Percentiles rank a stretch among this genome's conserved stretches.
phyloP scores from a whole-genome alignment of 37 sponge, comb jelly and placozoan species.

The Theonella swinhoei region DNA sequence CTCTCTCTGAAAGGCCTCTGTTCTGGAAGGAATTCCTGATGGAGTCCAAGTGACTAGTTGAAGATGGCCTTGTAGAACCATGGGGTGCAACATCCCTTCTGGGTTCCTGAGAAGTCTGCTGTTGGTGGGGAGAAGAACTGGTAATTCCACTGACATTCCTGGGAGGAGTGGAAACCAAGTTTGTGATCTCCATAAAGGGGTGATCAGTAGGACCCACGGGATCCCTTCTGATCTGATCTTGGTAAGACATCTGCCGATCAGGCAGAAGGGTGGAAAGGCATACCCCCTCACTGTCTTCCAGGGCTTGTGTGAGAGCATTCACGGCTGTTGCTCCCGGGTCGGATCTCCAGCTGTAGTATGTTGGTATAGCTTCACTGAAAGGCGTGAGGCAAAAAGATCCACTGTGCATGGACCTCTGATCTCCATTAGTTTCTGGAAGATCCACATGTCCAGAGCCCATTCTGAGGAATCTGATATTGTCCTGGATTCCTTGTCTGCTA shows the following conservation, averaged over 20 bases:
- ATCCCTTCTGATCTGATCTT: background rate
- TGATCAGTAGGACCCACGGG: background rate
- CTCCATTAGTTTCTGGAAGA: slow-evolving; percentile 14
- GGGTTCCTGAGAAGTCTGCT: background rate
- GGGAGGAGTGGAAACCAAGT: slow-evolving; percentile 30
- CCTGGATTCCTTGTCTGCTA: slow-evolving; percentile 39
- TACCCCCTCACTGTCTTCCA: slow-evolving; percentile 15
- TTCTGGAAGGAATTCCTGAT: slow-evolving; percentile 19
- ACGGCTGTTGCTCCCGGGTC: background rate
- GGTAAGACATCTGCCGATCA: slow-evolving; percentile 15
- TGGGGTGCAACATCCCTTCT: background rate
- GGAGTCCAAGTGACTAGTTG: slow-evolving; percentile 29
- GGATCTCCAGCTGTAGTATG: slow-evolving; percentile 24
- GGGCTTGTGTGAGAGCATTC: background rate
- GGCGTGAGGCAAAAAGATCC: slow-evolving; percentile 17
- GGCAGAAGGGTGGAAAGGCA: slow-evolving; percentile 26
- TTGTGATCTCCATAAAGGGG: slow-evolving; percentile 9
- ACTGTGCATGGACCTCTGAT: slow-evolving; percentile 26
- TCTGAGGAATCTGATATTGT: background rate
- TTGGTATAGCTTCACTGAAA: slow-evolving; percentile 4
- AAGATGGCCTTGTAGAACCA: slow-evolving; percentile 7
- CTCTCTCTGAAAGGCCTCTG: slow-evolving; percentile 1
- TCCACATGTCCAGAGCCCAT: slow-evolving; percentile 8
- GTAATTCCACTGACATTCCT: background rate
- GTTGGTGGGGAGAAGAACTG: slow-evolving; percentile 2